Conservation (phyloP, 2,113 vertebrate genomes). For the Caranx melampygus region DNA sequence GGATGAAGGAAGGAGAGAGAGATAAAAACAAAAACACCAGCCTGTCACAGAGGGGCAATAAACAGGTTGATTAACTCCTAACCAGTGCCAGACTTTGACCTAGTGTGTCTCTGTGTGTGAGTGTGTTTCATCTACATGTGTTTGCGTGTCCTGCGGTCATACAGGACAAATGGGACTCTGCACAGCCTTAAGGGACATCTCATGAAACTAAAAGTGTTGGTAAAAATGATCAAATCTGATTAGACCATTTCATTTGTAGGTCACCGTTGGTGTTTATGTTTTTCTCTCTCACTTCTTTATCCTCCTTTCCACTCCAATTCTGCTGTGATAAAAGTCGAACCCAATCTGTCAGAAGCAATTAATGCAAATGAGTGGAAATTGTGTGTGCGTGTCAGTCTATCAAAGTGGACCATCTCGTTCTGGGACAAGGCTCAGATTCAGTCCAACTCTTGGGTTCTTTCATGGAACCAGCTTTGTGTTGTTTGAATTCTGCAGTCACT, state of each 20-base stretch:
- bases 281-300: not conserved
- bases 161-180: constrained; percentile 5
- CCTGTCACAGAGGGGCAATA: constrained; percentile 68
- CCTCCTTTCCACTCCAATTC: not conserved
- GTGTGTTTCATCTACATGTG: not conserved
- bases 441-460: not conserved
- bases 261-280: not conserved
- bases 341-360: constrained; percentile 14
- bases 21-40: constrained; percentile 70
- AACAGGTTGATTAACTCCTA: constrained; percentile 70
- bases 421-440: not conserved
- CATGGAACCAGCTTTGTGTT: not conserved
- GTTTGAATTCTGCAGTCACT: not conserved
- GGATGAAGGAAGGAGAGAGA: constrained; percentile 41
- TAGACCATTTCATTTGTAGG: not conserved
- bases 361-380: constrained; percentile 2
- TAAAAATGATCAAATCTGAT: not conserved
- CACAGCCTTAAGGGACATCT: constrained; percentile 2
- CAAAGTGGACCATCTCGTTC: not conserved
- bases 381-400: not conserved
- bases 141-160: not conserved
- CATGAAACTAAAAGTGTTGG: not conserved
- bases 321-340: not conserved
- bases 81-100: constrained; percentile 35
- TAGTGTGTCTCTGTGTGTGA: constrained; percentile 23